Base-by-base conservation (phyloP, 1,140 invertebrate genomes). In the Phthorimaea operculella region DNA sequence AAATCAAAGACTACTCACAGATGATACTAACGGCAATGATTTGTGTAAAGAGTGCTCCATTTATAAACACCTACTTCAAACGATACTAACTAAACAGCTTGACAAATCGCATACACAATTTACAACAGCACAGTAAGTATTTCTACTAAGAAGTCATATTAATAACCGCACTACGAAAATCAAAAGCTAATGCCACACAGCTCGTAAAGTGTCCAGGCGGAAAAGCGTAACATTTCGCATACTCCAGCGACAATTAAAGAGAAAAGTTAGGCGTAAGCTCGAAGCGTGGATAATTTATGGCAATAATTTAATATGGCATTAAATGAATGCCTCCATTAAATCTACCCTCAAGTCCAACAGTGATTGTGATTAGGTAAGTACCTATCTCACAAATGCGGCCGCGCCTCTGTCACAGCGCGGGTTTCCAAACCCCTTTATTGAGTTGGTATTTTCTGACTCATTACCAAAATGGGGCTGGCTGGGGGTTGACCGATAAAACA, bases 241-340 rank as follows among this genome's bases (percentile, higher is more conserved):
- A 47, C 16, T 47, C 11, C 8, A 47, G 16, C 8, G 5, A 47
- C 11, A 39, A 47, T 47, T 47, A 47, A 17, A 47, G 16, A 16
- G 44, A 47, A 47, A 39, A 47, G 44, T 47, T 15, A 16, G 44
- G 44, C 16, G 44, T 47, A 16, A 17, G 15, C 49, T 51, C 48
- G 12, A 16, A 56, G 15, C 48, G 21, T 51, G 33, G 49, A 56
- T 53, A 60, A 56, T 60, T 47, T 47, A 47, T 18, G 11, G 34
- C 18, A 57, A 60, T 60, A 52, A 60, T 60, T 54, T 56, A 53
- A 60, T 56, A 44, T 9, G 18, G 12, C 36, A 52, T 58, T 54
- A 52, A 57, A 61, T 58, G 54, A 61, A 54, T 57, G 33, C 28
- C 52, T 14, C 42, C 39, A 33, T 57, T 39, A 57, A 54, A 51